phyloP scores from a whole-genome alignment of 1,140 invertebrate genomes.

The Pygmarrhopalites habei region DNA sequence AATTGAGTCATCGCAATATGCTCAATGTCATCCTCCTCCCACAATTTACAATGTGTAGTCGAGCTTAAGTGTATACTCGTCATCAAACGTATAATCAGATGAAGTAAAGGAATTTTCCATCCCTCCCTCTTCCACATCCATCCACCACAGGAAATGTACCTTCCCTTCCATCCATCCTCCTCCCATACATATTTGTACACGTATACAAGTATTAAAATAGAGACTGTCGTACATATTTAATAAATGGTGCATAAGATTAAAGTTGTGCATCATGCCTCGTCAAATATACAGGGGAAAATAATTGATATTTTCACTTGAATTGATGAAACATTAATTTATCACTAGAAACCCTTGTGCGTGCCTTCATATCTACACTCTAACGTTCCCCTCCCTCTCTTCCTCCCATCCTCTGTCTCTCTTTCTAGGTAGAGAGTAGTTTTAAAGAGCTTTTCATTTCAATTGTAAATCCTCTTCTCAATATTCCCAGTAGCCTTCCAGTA shows the following conservation, averaged over 20 bases:
- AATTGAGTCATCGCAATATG: conserved; percentile 9
- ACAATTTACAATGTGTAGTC: neutral
- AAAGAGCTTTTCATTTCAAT: conserved; percentile 16
- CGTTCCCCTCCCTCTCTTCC: neutral
- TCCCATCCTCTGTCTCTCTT: too few species aligned
- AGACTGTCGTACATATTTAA: neutral
- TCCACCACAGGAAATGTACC: too few species aligned
- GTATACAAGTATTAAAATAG: neutral
- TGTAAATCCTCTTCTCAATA: conserved; percentile 1
- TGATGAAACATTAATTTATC: conserved; percentile 38
- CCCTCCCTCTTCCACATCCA: too few species aligned
- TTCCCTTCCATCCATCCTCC: too few species aligned
- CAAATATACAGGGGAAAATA: conserved; percentile 29
- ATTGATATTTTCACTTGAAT: conserved; percentile 39
- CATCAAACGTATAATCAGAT: too few species aligned
- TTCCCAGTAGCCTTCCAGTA: too few species aligned
- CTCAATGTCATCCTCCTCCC: conserved; percentile 5
- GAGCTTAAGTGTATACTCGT: too few species aligned
- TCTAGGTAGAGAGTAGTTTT: neutral
- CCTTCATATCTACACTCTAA: neutral
- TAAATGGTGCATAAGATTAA: conserved; percentile 9
- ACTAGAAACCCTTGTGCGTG: neutral
- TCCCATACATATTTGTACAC: neutral
- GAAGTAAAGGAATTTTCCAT: too few species aligned
- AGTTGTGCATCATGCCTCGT: conserved; percentile 27